Conservation (phyloP, 2,888 invertebrate species). For the Fissipunctia ypsillon region DNA sequence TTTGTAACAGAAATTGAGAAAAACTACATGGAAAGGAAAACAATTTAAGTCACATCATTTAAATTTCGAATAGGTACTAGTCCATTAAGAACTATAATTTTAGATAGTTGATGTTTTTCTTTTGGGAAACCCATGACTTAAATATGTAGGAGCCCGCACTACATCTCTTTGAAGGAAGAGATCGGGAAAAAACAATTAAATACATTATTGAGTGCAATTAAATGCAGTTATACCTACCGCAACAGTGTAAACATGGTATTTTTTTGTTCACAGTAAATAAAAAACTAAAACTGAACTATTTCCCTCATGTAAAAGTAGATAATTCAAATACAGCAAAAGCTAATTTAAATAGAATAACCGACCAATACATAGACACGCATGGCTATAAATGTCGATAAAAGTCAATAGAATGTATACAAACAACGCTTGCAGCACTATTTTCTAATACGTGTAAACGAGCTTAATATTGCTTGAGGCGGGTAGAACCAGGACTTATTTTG, state of each 20-base stretch:
- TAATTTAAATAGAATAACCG: slow-evolving; percentile 31
- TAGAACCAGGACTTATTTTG: slow-evolving; percentile 2
- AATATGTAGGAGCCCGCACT: no score
- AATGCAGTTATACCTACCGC: not conserved
- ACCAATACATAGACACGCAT: slow-evolving; percentile 24
- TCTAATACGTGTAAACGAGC: slow-evolving; percentile 33
- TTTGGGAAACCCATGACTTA: not conserved
- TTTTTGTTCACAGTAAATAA: not conserved
- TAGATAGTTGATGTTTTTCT: not conserved
- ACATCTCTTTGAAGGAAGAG: no score
- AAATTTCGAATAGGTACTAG: no score
- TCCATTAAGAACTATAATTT: not conserved
- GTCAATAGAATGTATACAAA: slow-evolving; percentile 38
- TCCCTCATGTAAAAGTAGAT: not conserved
- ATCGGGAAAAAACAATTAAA: not conserved
- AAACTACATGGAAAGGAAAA: no score
- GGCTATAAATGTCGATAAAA: slow-evolving; percentile 34
- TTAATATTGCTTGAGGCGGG: slow-evolving; percentile 24
- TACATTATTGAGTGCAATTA: not conserved
- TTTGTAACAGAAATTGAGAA: not conserved
- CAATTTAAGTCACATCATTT: no score
- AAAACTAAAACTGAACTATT: not conserved
- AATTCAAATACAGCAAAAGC: slow-evolving; percentile 12
- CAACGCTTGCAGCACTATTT: slow-evolving; percentile 28
- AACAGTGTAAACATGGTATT: not conserved